phyloP scores from a whole-genome alignment of 2,797 vertebrate genomes.

The Catamblyrhynchus diadema region DNA sequence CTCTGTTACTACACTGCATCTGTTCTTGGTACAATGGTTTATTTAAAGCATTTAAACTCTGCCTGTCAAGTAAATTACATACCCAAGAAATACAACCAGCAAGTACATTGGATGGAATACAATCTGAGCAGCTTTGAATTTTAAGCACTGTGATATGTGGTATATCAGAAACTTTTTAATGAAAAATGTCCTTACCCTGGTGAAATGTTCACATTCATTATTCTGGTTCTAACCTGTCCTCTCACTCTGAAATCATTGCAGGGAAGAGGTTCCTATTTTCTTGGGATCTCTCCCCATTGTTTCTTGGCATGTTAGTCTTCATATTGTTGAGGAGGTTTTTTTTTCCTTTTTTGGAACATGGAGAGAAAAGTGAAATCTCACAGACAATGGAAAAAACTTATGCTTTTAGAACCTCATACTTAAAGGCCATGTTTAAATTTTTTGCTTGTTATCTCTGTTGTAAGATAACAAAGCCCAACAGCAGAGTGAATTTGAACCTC shows the following conservation, averaged over 20 bases:
- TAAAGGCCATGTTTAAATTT: neutral
- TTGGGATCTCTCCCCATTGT: neutral
- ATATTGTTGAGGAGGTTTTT: neutral
- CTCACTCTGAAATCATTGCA: neutral
- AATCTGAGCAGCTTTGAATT: slow-evolving; percentile 36
- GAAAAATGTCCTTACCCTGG: neutral
- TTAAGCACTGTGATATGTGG: neutral
- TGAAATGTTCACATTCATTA: neutral
- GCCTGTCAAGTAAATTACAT: slow-evolving; percentile 58
- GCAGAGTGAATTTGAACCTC: neutral
- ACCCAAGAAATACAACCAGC: slow-evolving; percentile 33
- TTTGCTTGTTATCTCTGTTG: neutral
- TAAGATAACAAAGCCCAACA: neutral
- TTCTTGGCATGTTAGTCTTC: neutral
- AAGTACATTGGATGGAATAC: neutral
- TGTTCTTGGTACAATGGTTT: slow-evolving; percentile 32
- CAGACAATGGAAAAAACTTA: neutral
- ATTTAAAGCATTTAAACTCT: slow-evolving; percentile 56
- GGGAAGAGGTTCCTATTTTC: neutral
- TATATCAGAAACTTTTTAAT: neutral
- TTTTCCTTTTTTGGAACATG: neutral
- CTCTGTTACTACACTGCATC: neutral
- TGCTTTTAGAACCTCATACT: neutral
- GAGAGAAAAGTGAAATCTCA: neutral
- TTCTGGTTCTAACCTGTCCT: neutral